Evolutionary conservation across 2,113 vertebrate genomes (phyloP), one percentile per base, ranked within the genome.

Genomic region (Cyanoliseus patagonus): DNA sequence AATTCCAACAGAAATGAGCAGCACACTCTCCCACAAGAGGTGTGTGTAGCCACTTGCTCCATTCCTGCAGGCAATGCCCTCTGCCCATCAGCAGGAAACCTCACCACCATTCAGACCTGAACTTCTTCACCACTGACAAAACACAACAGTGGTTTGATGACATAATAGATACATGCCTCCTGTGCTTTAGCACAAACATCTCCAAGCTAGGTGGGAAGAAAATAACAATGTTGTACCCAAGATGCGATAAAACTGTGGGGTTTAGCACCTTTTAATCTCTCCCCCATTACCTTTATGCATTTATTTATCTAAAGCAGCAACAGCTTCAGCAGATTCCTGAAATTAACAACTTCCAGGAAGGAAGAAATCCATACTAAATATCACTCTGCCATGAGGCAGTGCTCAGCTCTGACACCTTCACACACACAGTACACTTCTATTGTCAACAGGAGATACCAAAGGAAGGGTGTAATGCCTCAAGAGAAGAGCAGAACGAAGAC

Each of bases 401-500:
- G 7, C 53, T 72, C 41, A 23, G 55, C 22, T 67, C 76, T 30
- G 64, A 75, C 47, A 64, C 23, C 9, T 51, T 68, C 41, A 49
- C 41, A 73, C 27, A n/a, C 53, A 68, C 24, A 53, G 23, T 79
- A 57, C 7, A 1, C n/a, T 37, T 72, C 82, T 16, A 6, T 17
- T 61, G 15, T 41, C 75, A 61, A 27, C 8, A 79, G 31, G 13
- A 83, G 62, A 79, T 39, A 46, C 12, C 39, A 46, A 55, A 57
- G 91, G 53, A 49, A 57, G 3, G 3, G 53, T 37, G 20, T 12
- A 63, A 24, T 4, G 42, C 13, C 51, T 66, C 37, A 19, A 19
- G 4, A 42, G 37, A 63, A 63, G 20, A 72, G 6, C 2, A 7
- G 27, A 78, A 39, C 0, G 0, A 70, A 83, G 68, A 63, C 0